phyloP scores from a whole-genome alignment of 2,113 vertebrate genomes.

The Protobothrops flavoviridis region DNA sequence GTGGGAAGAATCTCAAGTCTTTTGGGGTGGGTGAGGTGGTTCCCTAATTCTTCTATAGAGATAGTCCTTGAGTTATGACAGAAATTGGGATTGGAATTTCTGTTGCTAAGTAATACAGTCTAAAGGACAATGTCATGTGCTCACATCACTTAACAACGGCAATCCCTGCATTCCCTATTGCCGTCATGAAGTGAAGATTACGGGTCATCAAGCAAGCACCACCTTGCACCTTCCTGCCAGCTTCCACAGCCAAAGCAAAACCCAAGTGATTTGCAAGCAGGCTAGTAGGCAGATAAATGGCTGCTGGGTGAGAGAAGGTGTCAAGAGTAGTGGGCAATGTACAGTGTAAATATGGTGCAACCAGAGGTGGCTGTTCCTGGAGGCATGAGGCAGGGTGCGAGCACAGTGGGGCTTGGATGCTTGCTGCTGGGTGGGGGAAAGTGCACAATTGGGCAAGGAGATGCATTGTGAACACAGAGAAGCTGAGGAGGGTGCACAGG shows the following conservation, averaged over 20 bases:
- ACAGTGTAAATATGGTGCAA: neutral
- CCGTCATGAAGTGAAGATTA: neutral
- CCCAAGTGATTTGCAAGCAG: neutral
- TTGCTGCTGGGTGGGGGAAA: neutral
- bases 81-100: neutral
- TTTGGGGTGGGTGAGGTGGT: neutral
- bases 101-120: neutral
- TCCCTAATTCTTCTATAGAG: neutral
- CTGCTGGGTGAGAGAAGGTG: neutral
- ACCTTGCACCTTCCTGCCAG: neutral
- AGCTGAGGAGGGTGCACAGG: no score
- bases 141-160: neutral
- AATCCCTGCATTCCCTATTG: neutral
- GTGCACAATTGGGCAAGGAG: no score
- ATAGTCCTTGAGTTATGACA: neutral
- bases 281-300: neutral
- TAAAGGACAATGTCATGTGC: neutral
- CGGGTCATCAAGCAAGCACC: neutral
- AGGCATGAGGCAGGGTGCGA: neutral
- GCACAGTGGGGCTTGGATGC: neutral
- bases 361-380: neutral
- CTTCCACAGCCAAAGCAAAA: neutral
- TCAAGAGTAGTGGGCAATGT: neutral
- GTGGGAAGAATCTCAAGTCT: neutral
- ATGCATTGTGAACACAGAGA: no score